These are phyloP conservation scores for Chelonus formosanus DNA, from an alignment of 2,888 invertebrate genomes.

Conservation along the genomic window DNA sequence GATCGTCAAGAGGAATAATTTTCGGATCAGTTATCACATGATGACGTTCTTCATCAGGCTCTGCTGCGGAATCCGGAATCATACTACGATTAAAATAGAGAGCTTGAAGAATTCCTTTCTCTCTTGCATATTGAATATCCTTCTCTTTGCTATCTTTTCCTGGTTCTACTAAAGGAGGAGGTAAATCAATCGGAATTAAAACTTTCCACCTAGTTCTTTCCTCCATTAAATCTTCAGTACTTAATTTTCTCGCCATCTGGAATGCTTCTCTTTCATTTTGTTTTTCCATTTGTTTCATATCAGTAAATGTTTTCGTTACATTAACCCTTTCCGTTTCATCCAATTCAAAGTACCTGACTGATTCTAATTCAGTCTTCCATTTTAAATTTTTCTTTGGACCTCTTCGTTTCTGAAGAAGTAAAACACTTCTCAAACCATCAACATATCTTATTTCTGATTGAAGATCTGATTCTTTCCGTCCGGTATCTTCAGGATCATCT, in stretches of 20 bases:
- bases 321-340: conserved; percentile 97
- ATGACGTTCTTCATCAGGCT: conserved; percentile 86
- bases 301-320: conserved; percentile 89
- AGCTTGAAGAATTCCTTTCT: conserved; percentile 83
- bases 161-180: conserved; percentile 73
- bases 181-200: conserved; percentile 75
- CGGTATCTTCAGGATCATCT: conserved; percentile 47
- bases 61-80: conserved; percentile 87
- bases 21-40: conserved; percentile 78
- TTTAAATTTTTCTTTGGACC: conserved; percentile 82
- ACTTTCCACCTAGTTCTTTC: conserved; percentile 81
- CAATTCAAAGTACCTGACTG: conserved; percentile 89
- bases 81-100: conserved; percentile 82
- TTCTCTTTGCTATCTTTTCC: conserved; percentile 87
- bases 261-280: conserved; percentile 86
- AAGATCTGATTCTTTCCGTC: conserved; percentile 34
- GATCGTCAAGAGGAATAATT: conserved; percentile 88
- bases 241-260: conserved; percentile 78
- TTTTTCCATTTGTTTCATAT: conserved; percentile 91
- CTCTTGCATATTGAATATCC: conserved; percentile 85
- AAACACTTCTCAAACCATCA: conserved; percentile 77
- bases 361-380: conserved; percentile 86
- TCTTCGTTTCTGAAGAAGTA: conserved; percentile 77
- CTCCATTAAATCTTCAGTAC: conserved; percentile 81
- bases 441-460: conserved; percentile 55